Evolutionary conservation across 2,113 vertebrate genomes (phyloP), one percentile per base, ranked within the genome.

Genomic region (Pseudopodoces humilis): DNA sequence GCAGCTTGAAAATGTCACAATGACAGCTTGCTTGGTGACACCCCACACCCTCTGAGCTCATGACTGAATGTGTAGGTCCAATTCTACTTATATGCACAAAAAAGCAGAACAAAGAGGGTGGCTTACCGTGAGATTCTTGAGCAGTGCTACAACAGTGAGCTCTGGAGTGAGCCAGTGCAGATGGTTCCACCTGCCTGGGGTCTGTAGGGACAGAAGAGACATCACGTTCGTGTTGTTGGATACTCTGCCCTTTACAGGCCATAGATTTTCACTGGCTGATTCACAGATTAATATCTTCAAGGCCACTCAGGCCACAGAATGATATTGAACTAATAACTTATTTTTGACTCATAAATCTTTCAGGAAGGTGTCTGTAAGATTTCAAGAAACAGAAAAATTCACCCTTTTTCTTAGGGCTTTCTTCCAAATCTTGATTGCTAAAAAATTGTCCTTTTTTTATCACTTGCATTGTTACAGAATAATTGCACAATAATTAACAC

Each of bases 1-100:
- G 85, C 87, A 95, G 71, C 85, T 94, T 95, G 83, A 59, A 95
- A 90, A 92, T 94, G 87, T 83, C 95, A 96, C 71, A 37, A 37
- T 83, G 56, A 88, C 80, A 64, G 68, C 68, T 90, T 11, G 10
- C 46, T 52, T 71, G 62, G 64, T 93, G 53, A 88, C 77, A 84
- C 27, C 39, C 37, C 3, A 1, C 72, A 88, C 53, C 30, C 65
- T 83, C 83, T 64, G 33, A 60, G 69, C 52, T 78, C 68, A 22
- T 27, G 63, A 64, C 64, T 83, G 80, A 77, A 50, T 68, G 46
- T 86, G 49, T 47, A 86, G 72, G 49, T 75, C 52, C 44, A 67
- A 56, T 33, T 67, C 53, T 84, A 60, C 80, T 49, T 49, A 56
- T 2, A 59, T 18, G 56, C 10, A 50, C 37, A 56, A 22, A 75